phyloP scores from a whole-genome alignment of 2,888 invertebrate genomes.

The Campopleginae sp. region DNA sequence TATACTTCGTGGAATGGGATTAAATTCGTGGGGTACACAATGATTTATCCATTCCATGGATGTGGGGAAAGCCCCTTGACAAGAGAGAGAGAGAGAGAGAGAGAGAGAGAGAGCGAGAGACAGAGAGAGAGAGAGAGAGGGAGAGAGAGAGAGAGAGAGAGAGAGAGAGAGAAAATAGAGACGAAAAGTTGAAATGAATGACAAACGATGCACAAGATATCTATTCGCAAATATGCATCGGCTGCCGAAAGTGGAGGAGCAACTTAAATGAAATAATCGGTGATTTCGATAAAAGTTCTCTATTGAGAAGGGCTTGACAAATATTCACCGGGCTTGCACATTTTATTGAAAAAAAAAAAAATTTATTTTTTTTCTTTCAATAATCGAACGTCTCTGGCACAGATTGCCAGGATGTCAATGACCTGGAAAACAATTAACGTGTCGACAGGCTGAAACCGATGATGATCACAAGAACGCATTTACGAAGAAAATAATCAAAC shows the following conservation, averaged over 20 bases:
- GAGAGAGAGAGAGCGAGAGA: neutral
- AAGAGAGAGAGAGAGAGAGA: neutral
- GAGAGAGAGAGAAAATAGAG: neutral
- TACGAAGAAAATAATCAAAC: slow-evolving; percentile 1
- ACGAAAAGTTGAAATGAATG: neutral
- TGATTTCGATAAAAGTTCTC: slow-evolving; percentile 11
- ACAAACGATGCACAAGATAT: slow-evolving; percentile 5
- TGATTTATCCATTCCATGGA: slow-evolving; percentile 22
- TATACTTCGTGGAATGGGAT: slow-evolving; percentile 36
- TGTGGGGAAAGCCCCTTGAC: slow-evolving; percentile 18
- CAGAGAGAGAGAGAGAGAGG: neutral
- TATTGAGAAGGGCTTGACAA: neutral
- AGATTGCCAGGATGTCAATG: neutral
- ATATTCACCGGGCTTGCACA: neutral
- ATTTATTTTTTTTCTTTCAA: neutral
- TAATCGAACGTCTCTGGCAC: neutral
- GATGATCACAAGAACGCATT: neutral
- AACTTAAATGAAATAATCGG: slow-evolving; percentile 14
- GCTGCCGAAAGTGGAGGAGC: slow-evolving; percentile 1
- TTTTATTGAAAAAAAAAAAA: neutral
- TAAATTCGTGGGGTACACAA: slow-evolving; percentile 25
- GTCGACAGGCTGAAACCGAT: neutral
- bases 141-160: neutral
- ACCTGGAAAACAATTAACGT: neutral
- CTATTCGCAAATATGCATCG: slow-evolving; percentile 12